Percentiles rank a stretch among this genome's conserved stretches.
These are phyloP conservation scores for Myiozetetes cayanensis DNA, from an alignment of 2,113 vertebrate species.

Conservation along the genomic window DNA sequence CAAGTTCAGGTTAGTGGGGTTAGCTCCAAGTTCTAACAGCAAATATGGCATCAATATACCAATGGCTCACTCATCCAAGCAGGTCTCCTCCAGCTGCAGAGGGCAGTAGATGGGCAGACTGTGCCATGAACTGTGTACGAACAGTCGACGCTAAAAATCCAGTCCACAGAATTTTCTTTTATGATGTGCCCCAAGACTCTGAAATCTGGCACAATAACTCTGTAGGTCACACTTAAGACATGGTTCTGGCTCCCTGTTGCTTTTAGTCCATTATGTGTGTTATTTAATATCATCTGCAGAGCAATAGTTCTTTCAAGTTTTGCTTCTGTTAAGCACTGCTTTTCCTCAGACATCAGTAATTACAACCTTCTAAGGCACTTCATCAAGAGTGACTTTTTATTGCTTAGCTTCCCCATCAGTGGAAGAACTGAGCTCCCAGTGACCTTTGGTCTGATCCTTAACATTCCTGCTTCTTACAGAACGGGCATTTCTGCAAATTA, in stretches of 20 bases:
- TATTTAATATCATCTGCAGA: neutral
- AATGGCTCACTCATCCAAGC: neutral
- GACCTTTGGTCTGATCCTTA: slow-evolving; percentile 12
- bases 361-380: neutral
- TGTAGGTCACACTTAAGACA: neutral
- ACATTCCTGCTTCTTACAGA: neutral
- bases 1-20: neutral
- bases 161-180: neutral
- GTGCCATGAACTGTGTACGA: neutral
- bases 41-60: neutral
- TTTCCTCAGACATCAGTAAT: slow-evolving; percentile 33
- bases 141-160: neutral
- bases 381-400: neutral
- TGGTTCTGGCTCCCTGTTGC: neutral
- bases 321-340: neutral
- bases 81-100: neutral
- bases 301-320: neutral
- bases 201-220: neutral
- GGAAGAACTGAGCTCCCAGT: neutral
- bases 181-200: neutral
- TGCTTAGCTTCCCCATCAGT: neutral
- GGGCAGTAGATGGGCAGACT: accelerated
- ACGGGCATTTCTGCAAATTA: neutral
- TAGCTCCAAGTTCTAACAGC: neutral
- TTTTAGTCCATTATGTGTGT: neutral